Conservation (phyloP, 2,113 vertebrate species). For the Carassius carassius region DNA sequence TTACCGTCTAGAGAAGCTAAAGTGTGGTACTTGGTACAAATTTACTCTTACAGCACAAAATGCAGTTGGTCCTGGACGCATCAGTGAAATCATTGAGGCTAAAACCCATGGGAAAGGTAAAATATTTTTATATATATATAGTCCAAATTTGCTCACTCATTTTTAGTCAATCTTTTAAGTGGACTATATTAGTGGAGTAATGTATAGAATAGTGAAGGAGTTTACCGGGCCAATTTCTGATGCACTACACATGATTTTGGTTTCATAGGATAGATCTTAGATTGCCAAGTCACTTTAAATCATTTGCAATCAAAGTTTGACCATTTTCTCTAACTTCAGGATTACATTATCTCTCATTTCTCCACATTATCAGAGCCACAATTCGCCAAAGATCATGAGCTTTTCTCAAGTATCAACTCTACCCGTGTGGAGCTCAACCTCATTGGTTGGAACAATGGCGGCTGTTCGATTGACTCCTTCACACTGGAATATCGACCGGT, state of each 20-base stretch:
- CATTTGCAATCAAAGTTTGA: neutral
- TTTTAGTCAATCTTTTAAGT: too few relatives aligned
- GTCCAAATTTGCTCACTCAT: too few relatives aligned
- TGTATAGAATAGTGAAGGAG: too few relatives aligned
- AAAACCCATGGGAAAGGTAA: slow-evolving; percentile 92
- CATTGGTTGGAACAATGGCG: slow-evolving; percentile 96
- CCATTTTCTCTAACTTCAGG: neutral
- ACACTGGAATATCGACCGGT: slow-evolving; percentile 92
- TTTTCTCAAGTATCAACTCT: slow-evolving; percentile 95
- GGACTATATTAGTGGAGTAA: too few relatives aligned
- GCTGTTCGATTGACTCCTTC: slow-evolving; percentile 96
- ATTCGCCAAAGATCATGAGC: slow-evolving; percentile 97
- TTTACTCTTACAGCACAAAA: slow-evolving; percentile 94
- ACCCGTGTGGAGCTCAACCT: slow-evolving; percentile 90
- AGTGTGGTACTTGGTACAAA: slow-evolving; percentile 74
- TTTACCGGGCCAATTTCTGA: too few relatives aligned
- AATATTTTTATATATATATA: too few relatives aligned
- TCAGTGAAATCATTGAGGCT: slow-evolving; percentile 98
- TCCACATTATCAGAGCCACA: slow-evolving; percentile 84
- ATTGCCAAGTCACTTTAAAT: neutral
- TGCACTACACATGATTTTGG: neutral
- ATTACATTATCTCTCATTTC: neutral
- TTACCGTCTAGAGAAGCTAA: slow-evolving; percentile 92
- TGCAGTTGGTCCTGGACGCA: slow-evolving; percentile 93
- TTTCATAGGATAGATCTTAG: neutral